Evolutionary conservation across 2,113 vertebrate genomes (phyloP), one percentile per base, ranked within the genome.

Genomic region (Chrysochloris asiatica): DNA sequence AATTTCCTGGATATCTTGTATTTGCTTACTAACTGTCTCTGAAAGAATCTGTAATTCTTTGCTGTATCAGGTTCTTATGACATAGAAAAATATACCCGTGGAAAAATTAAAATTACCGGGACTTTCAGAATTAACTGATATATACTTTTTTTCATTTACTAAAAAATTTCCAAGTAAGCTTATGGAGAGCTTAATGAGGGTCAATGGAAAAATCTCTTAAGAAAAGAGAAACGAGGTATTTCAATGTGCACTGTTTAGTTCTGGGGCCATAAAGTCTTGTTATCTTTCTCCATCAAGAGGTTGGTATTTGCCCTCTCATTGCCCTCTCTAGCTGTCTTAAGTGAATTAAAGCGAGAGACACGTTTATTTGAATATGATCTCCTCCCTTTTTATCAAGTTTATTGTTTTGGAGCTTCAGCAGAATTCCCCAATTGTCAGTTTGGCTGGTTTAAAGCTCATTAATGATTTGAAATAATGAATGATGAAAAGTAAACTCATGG

Each of bases 131-230:
- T 88, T 73, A 85, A 92, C 90, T n/a, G 41, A 78, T 76, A 76
- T 50, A 10, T 50, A 50, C 16, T 50, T 50, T 50, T 50, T 50
- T 50, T 33, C 76, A 89, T 73, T 94, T 97, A 93, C 93, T 96
- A 93, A 89, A 96, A 97, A 67, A 96, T 95, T n/a, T n/a, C n/a
- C n/a, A n/a, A n/a, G n/a, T n/a, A n/a, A n/a, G n/a, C 91, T 92
- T 88, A 78, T 3, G 33, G 93, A 97, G 91, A 97, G 94, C 88
- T 96, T 97, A 97, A 96, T 96, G 96, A 97, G 92, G 97, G 94
- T 95, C 94, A 95, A 95, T 69, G 95, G 82, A 95, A 96, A 97
- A 97, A 93, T 86, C 96, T 96, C 96, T 82, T 85, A 95, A 89
- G 96, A 91, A 63, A 92, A 93, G n/a, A 90, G 96, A 93, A 93